Evolutionary conservation across 2,888 invertebrate genomes (phyloP).

Genomic region (Sinopyrophorus schimmeli): DNA sequence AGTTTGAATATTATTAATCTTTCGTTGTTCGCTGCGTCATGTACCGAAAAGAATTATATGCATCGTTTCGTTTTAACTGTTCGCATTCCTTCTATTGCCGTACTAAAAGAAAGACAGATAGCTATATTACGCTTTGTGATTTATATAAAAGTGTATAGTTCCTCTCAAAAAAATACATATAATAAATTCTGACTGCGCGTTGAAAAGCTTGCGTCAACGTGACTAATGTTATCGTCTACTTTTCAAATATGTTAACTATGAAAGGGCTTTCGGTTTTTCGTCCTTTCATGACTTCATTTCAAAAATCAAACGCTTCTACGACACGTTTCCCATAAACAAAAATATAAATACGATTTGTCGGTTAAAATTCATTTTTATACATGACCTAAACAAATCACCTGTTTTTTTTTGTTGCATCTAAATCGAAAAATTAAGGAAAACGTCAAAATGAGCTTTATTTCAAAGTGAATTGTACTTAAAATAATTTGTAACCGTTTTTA

Average conservation of each 20-base stretch:
- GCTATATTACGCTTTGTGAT: conserved; percentile 18
- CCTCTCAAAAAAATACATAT: conserved; percentile 17
- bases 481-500: no score
- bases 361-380: no score
- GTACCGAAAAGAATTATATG: conserved; percentile 15
- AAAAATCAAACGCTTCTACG: no score
- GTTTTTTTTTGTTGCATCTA: no score
- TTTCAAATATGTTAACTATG: conserved; percentile 15
- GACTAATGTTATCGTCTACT: conserved; percentile 17
- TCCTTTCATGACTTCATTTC: no score
- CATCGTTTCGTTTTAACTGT: conserved; percentile 14
- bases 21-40: conserved; percentile 11
- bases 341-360: no score
- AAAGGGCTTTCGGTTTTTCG: no score
- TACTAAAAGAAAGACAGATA: conserved; percentile 18
- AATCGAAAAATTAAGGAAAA: no score
- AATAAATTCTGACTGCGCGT: conserved; percentile 14
- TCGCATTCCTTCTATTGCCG: conserved; percentile 17
- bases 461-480: no score
- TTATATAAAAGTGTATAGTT: conserved; percentile 17
- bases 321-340: no score
- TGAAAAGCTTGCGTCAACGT: conserved; percentile 17
- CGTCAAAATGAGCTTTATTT: no score
- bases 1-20: conserved; percentile 14
- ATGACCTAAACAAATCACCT: no score